These are phyloP conservation scores for Cotesia typhae DNA, from an alignment of 1,140 invertebrate genomes.

Conservation along the genomic window DNA sequence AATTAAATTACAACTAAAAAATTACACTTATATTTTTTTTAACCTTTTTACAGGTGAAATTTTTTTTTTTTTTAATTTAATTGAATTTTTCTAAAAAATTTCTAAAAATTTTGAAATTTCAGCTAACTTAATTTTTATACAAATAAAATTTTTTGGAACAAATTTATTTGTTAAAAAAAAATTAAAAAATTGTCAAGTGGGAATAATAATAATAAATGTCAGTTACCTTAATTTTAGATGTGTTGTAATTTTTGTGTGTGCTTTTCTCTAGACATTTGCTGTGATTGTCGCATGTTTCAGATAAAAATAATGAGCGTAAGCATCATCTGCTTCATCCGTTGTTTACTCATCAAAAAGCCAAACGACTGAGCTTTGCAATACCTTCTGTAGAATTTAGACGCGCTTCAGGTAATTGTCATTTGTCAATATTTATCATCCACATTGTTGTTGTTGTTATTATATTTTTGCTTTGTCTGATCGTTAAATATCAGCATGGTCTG, in stretches of 20 bases:
- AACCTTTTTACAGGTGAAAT: no score
- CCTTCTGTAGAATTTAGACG: conserved; percentile 78
- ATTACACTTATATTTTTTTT: no score
- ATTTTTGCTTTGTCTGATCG: neutral
- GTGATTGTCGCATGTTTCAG: conserved; percentile 70
- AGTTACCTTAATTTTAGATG: no score
- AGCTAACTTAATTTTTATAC: no score
- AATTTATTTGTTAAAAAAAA: no score
- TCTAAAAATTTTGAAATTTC: no score
- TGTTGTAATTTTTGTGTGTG: conserved; percentile 35
- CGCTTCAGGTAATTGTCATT: conserved; percentile 71
- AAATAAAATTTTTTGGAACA: no score
- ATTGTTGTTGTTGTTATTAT: neutral
- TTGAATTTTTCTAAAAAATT: no score
- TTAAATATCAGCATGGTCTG: neutral
- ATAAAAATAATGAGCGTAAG: conserved; percentile 68
- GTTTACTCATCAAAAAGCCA: conserved; percentile 70
- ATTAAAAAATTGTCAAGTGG: no score
- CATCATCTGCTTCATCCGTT: conserved; percentile 60
- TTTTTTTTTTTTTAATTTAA: no score
- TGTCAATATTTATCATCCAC: conserved; percentile 29
- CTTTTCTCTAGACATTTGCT: conserved; percentile 61
- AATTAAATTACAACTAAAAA: no score
- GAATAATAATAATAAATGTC: no score
- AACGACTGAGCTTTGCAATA: conserved; percentile 74